Conservation (phyloP, 2,797 vertebrate species). For the Spinibarbus caldwelli region DNA sequence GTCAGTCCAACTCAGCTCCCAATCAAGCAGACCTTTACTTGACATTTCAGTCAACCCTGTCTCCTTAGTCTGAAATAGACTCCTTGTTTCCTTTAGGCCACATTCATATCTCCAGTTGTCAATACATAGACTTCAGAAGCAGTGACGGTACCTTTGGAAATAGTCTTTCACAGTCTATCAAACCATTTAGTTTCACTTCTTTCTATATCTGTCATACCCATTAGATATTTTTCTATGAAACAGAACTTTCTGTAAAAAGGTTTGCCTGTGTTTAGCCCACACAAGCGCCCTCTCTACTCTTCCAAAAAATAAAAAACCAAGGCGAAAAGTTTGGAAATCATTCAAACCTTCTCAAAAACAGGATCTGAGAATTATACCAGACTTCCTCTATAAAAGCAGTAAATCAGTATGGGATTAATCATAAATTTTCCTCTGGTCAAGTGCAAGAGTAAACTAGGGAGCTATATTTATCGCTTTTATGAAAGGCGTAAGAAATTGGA, state of each 20-base stretch:
- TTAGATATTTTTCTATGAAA: constrained; percentile 51
- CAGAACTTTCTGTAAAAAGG: constrained; percentile 37
- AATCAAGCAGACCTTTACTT: background rate
- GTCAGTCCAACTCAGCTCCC: constrained; percentile 32
- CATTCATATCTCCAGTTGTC: constrained; percentile 32
- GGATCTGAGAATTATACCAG: constrained; percentile 76
- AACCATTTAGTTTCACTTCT: constrained; percentile 15
- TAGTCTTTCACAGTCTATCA: constrained; percentile 26
- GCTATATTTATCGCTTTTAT: constrained; percentile 70
- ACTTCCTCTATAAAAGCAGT: constrained; percentile 79
- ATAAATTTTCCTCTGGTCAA: constrained; percentile 72
- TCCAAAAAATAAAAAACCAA: constrained; percentile 50
- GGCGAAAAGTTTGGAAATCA: constrained; percentile 59
- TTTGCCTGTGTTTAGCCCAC: constrained; percentile 52
- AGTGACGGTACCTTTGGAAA: constrained; percentile 23
- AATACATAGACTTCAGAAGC: constrained; percentile 29
- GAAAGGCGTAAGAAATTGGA: constrained; percentile 68
- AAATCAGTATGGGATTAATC: constrained; percentile 75
- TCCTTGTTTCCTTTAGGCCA: constrained; percentile 25
- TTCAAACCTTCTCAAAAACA: constrained; percentile 57
- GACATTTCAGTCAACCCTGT: constrained; percentile 23
- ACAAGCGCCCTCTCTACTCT: constrained; percentile 42
- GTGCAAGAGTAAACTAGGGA: constrained; percentile 61
- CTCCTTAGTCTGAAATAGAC: constrained; percentile 13
- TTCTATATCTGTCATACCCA: constrained; percentile 42